These are phyloP conservation scores for Channa argus DNA, from an alignment of 2,113 vertebrate species.

Conservation along the genomic window DNA sequence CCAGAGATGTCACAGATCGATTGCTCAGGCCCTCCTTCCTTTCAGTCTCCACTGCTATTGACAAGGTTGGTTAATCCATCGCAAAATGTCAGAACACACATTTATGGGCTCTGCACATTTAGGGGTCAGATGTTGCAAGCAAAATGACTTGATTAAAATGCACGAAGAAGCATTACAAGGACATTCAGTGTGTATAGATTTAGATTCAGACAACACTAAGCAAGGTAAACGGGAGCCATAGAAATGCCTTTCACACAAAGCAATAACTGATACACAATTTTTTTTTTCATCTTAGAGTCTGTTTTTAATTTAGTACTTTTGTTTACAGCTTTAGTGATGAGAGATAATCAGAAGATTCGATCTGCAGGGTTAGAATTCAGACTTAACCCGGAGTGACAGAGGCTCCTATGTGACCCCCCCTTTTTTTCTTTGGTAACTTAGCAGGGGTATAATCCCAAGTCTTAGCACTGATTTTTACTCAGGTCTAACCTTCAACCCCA, in stretches of 20 bases:
- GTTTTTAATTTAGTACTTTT: too few relatives aligned
- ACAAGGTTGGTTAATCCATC: constrained; percentile 66
- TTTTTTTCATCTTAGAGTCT: not conserved
- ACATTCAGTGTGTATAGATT: not conserved
- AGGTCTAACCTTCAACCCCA: constrained; percentile 57
- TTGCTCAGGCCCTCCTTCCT: constrained; percentile 32
- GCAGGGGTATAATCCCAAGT: constrained; percentile 50
- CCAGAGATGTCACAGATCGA: constrained; percentile 42
- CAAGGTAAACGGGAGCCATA: not conserved
- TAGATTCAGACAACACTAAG: not conserved
- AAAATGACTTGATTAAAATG: constrained; percentile 31
- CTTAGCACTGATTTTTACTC: constrained; percentile 70
- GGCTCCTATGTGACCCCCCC: constrained; percentile 36
- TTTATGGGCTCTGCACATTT: constrained; percentile 52
- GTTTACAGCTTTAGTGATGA: constrained; percentile 1
- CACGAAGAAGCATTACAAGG: constrained; percentile 11
- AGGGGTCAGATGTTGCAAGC: constrained; percentile 23
- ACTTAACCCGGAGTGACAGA: constrained; percentile 68
- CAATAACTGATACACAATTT: not conserved
- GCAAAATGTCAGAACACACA: constrained; percentile 40
- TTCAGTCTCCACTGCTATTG: constrained; percentile 36
- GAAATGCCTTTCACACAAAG: not conserved
- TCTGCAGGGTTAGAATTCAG: constrained; percentile 27
- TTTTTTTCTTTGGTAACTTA: constrained; percentile 67
- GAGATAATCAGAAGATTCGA: constrained; percentile 3